A percentile compares a stretch with the other conserved stretches of the same genome.
These are phyloP conservation scores for Drosophila setosimentum DNA, from an alignment of 2,888 invertebrate genomes.

Conservation along the genomic window DNA sequence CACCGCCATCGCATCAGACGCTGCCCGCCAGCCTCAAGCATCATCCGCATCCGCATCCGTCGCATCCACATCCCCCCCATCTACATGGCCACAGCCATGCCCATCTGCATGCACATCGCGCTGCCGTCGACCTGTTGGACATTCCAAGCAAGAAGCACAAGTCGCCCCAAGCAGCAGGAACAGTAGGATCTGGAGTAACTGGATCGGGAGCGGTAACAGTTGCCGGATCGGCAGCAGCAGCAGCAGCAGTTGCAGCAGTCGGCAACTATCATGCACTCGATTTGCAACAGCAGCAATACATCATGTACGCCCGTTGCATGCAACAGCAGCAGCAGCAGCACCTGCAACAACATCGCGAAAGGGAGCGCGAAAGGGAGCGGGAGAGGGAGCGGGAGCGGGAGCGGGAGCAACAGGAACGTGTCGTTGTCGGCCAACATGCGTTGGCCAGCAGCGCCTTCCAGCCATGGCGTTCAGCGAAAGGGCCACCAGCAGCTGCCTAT, in stretches of 20 bases:
- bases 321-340: conserved; percentile 76
- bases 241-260: conserved; percentile 33
- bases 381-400: conserved; percentile 27
- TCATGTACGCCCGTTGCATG: conserved; percentile 83
- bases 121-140: conserved; percentile 86
- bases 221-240: not conserved
- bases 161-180: conserved; percentile 50
- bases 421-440: conserved; percentile 64
- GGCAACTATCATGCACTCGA: conserved; percentile 84
- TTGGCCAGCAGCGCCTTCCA: conserved; percentile 87
- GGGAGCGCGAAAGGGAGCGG: conserved; percentile 24
- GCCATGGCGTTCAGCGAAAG: conserved; percentile 87
- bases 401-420: conserved; percentile 20
- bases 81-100: conserved; percentile 1
- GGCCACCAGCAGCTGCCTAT: conserved; percentile 46
- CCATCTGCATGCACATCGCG: conserved; percentile 12
- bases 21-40: conserved; percentile 84
- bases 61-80: conserved; percentile 2
- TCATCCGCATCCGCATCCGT: conserved; percentile 64
- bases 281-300: conserved; percentile 83
- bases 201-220: not conserved
- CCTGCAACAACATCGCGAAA: conserved; percentile 1
- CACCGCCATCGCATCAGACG: conserved; percentile 54
- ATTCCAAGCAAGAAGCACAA: conserved; percentile 89
- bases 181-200: not conserved